phyloP scores from a whole-genome alignment of 1,140 invertebrate species.

The Leptonema lineaticorne region DNA sequence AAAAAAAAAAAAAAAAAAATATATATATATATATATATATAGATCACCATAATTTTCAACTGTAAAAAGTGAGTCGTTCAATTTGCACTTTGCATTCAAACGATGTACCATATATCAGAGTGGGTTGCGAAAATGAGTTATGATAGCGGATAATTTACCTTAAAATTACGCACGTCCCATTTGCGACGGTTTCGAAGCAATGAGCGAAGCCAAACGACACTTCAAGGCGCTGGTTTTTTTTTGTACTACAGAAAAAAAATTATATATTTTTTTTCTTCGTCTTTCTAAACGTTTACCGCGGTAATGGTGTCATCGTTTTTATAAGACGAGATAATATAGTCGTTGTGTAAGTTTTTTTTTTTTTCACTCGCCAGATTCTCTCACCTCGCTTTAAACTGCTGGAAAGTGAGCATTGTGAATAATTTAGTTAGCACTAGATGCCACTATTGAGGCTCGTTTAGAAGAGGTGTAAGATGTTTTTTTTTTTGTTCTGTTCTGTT shows the following conservation, averaged over 20 bases:
- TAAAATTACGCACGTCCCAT: constrained; percentile 9
- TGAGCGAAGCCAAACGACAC: constrained; percentile 1
- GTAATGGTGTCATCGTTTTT: constrained; percentile 4
- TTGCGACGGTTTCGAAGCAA: not conserved
- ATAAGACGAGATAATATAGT: constrained; percentile 12
- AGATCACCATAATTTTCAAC: too few relatives aligned
- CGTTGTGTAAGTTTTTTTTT: constrained; percentile 4
- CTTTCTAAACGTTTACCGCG: constrained; percentile 1
- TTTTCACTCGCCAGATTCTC: constrained; percentile 5
- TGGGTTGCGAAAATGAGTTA: not conserved
- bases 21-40: too few relatives aligned
- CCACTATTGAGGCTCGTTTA: not conserved
- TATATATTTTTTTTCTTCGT: not conserved
- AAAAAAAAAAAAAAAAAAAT: too few relatives aligned
- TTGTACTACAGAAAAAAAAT: too few relatives aligned
- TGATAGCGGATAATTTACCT: not conserved
- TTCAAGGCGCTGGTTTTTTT: not conserved
- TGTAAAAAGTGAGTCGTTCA: not conserved
- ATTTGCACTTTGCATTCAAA: not conserved
- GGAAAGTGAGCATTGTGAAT: constrained; percentile 14
- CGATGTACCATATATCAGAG: not conserved
- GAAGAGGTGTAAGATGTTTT: too few relatives aligned
- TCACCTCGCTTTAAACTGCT: not conserved
- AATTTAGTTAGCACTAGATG: not conserved
- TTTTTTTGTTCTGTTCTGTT: not conserved